Percentiles rank a stretch among this genome's conserved stretches.
phyloP scores from a whole-genome alignment of 2,797 vertebrate species.

The Sus cebifrons region DNA sequence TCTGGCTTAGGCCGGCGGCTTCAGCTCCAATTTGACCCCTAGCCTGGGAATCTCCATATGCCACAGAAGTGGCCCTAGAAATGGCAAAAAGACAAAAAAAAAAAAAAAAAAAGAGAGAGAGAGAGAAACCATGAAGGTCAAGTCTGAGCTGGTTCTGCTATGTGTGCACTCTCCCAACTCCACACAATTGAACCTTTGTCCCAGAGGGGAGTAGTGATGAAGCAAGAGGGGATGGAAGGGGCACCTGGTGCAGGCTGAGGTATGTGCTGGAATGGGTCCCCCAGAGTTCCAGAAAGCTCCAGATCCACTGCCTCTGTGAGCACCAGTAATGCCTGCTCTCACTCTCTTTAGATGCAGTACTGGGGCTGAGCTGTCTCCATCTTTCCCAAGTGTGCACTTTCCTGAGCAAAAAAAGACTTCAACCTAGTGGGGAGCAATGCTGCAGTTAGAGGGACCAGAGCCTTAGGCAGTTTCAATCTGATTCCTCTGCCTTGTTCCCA shows the following conservation, averaged over 20 bases:
- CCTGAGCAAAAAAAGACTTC: not conserved
- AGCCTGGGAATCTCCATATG: too few species aligned
- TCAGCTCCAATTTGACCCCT: too few species aligned
- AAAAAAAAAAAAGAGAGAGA: too few species aligned
- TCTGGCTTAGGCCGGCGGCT: too few species aligned
- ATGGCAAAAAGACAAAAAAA: too few species aligned
- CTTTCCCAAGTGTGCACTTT: not conserved
- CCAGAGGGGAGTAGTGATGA: not conserved
- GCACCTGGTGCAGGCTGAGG: not conserved
- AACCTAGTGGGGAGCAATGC: not conserved
- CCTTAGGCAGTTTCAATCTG: not conserved
- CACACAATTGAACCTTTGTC: not conserved
- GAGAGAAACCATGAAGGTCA: too few species aligned
- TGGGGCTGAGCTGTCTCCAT: not conserved
- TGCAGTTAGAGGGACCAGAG: not conserved
- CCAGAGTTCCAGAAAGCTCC: not conserved
- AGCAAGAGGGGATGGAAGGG: not conserved
- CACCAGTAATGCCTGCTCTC: fast-evolving
- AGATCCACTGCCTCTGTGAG: not conserved
- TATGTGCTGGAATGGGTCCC: not conserved
- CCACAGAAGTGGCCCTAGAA: too few species aligned
- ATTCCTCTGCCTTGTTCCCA: not conserved
- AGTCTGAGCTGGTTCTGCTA: not conserved
- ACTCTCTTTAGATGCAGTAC: not conserved
- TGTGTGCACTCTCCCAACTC: not conserved